Conservation (phyloP, 2,888 invertebrate species). For the Melanchra persicariae region DNA sequence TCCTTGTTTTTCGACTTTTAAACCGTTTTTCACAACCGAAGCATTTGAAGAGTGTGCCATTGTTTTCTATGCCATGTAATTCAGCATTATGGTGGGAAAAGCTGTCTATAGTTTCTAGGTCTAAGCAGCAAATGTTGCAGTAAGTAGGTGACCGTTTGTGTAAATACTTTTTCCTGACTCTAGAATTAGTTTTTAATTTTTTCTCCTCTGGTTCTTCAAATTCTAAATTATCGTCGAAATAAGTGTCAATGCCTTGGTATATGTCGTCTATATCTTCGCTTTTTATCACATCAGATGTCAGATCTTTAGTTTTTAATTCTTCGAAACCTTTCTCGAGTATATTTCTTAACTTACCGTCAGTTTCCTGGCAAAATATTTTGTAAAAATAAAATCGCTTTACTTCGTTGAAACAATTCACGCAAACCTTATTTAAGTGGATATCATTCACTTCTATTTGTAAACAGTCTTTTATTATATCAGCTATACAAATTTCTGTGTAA, state of each 20-base stretch:
- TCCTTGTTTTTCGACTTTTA: constrained; percentile 75
- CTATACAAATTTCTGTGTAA: constrained; percentile 59
- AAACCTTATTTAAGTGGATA: constrained; percentile 75
- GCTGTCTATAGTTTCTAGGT: constrained; percentile 71
- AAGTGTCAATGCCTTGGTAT: constrained; percentile 37
- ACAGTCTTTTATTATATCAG: constrained; percentile 77
- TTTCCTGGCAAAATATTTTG: constrained; percentile 78
- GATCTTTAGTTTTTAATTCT: constrained; percentile 46
- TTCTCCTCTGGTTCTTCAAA: constrained; percentile 34
- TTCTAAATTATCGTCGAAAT: constrained; percentile 43
- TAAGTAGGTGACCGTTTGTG: constrained; percentile 74
- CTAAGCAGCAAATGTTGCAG: constrained; percentile 80
- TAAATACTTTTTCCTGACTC: constrained; percentile 69
- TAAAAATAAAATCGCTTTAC: constrained; percentile 80
- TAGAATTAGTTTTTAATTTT: constrained; percentile 51
- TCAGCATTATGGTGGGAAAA: constrained; percentile 76
- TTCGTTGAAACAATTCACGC: constrained; percentile 75
- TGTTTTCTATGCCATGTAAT: constrained; percentile 77
- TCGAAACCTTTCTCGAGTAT: constrained; percentile 64
- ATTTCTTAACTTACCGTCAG: constrained; percentile 74
- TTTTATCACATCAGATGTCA: constrained; percentile 41
- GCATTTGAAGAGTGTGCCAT: constrained; percentile 78
- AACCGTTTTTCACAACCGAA: constrained; percentile 85
- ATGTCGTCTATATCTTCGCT: constrained; percentile 48
- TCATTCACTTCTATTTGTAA: constrained; percentile 76